These are phyloP conservation scores for Pogoniulus pusillus DNA, from an alignment of 2,797 vertebrate genomes.

Conservation along the genomic window DNA sequence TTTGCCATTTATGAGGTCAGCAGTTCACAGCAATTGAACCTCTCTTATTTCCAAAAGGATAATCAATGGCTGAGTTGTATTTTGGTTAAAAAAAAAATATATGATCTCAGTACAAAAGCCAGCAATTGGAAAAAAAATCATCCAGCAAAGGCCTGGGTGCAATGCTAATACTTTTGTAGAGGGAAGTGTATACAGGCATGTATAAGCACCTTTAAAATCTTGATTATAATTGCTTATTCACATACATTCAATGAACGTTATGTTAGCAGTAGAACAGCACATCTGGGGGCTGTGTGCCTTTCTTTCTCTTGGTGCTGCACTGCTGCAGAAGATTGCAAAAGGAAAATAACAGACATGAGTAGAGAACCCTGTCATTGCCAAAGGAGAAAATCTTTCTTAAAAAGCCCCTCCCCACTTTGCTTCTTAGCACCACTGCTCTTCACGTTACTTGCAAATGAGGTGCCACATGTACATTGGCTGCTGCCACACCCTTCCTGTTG, in stretches of 20 bases:
- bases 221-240: neutral
- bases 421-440: neutral
- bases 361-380: neutral
- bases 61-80: neutral
- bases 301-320: neutral
- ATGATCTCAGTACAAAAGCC: neutral
- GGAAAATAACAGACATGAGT: neutral
- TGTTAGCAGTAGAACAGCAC: neutral
- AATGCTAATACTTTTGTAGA: neutral
- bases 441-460: neutral
- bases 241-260: neutral
- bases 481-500: conserved; percentile 81
- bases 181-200: neutral
- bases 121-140: neutral
- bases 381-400: neutral
- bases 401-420: neutral
- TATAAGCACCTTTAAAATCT: neutral
- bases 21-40: neutral
- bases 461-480: neutral
- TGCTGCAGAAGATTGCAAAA: neutral
- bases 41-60: neutral
- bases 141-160: neutral
- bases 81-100: neutral
- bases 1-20: neutral
- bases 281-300: neutral